phyloP scores from a whole-genome alignment of 2,797 vertebrate species.

The Sus cebifrons region DNA sequence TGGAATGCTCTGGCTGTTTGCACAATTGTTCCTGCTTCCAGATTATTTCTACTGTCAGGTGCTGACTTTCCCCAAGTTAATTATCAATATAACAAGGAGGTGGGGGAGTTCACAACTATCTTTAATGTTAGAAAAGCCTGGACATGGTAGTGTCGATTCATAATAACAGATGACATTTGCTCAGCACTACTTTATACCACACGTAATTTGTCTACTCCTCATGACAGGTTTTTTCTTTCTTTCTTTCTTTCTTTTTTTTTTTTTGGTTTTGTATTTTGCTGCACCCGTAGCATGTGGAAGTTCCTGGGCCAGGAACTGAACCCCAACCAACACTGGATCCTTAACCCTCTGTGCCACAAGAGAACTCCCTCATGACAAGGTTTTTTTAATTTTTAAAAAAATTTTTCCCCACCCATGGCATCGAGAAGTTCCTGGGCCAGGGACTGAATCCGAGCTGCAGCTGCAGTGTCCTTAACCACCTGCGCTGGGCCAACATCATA shows the following conservation, averaged over 20 bases:
- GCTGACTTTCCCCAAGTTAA: constrained; percentile 2
- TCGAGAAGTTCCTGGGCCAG: no score
- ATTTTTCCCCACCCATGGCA: no score
- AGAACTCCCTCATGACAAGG: no score
- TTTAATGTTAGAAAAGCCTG: not conserved
- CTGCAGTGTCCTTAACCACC: no score
- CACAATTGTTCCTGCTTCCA: not conserved
- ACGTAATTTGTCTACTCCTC: not conserved
- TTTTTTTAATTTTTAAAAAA: no score
- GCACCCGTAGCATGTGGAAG: no score
- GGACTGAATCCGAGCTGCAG: no score
- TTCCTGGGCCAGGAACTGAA: no score
- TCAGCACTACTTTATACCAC: not conserved
- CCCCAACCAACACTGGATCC: no score
- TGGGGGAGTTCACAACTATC: not conserved
- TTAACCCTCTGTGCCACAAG: no score
- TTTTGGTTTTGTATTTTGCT: no score
- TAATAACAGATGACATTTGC: not conserved
- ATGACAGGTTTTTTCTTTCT: not conserved
- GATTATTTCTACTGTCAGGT: constrained; percentile 2
- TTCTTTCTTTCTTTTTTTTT: not conserved
- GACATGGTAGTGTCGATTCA: not conserved
- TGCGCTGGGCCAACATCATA: no score
- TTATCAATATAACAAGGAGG: not conserved
- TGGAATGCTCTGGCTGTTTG: constrained; percentile 45